phyloP scores from a whole-genome alignment of 2,888 invertebrate species.

The Chymomyza procnemis region DNA sequence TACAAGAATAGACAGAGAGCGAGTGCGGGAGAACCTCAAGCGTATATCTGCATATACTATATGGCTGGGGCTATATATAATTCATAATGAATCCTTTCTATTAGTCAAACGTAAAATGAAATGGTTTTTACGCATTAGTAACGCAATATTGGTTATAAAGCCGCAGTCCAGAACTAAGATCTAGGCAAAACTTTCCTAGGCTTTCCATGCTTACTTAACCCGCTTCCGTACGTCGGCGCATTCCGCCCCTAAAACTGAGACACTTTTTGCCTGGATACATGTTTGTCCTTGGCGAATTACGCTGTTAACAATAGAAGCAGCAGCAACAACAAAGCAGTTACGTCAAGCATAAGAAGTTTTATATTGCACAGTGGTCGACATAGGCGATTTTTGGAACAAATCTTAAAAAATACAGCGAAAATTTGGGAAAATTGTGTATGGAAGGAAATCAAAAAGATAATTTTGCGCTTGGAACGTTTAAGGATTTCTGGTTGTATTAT shows the following conservation, averaged over 20 bases:
- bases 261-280: neutral
- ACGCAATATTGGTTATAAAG: slow-evolving; percentile 63
- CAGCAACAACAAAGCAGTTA: slow-evolving; percentile 20
- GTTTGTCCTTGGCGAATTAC: slow-evolving; percentile 55
- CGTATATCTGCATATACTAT: slow-evolving; percentile 6
- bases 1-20: neutral
- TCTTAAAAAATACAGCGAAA: too few relatives aligned
- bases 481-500: too few relatives aligned
- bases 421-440: too few relatives aligned
- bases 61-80: slow-evolving; percentile 55
- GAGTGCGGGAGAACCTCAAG: too few relatives aligned
- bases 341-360: slow-evolving; percentile 18
- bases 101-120: slow-evolving; percentile 71
- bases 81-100: slow-evolving; percentile 74
- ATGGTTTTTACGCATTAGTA: slow-evolving; percentile 64
- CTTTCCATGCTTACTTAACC: neutral
- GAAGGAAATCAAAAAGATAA: too few relatives aligned
- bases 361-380: too few relatives aligned
- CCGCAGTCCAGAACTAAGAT: slow-evolving; percentile 20
- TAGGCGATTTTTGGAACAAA: too few relatives aligned
- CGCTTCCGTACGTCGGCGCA: neutral
- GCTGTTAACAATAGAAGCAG: slow-evolving; percentile 50
- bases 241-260: neutral
- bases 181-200: neutral
- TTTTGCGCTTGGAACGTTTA: too few relatives aligned